phyloP scores from a whole-genome alignment of 2,113 vertebrate species.

The Geococcyx californianus region DNA sequence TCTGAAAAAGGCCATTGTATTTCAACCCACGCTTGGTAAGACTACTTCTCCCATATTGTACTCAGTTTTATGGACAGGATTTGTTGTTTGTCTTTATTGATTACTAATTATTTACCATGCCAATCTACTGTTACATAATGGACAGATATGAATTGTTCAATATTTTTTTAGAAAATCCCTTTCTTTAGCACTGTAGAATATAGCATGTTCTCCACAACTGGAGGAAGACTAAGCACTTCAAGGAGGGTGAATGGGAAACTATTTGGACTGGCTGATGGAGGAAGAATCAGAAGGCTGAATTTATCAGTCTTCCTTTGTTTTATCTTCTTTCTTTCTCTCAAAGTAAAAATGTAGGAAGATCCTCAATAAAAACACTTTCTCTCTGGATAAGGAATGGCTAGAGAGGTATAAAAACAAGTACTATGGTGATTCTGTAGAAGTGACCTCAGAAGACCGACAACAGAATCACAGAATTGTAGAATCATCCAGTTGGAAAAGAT shows the following conservation, averaged over 20 bases:
- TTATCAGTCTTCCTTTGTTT: neutral
- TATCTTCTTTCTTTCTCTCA: neutral
- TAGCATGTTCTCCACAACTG: neutral
- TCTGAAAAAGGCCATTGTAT: neutral
- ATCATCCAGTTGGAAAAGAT: too few relatives aligned
- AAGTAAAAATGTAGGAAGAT: neutral
- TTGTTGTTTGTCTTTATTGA: neutral
- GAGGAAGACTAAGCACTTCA: neutral
- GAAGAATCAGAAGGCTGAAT: neutral
- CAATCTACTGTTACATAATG: neutral
- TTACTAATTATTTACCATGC: neutral
- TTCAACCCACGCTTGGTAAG: neutral
- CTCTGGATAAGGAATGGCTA: neutral
- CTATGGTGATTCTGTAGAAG: neutral
- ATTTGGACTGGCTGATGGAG: neutral
- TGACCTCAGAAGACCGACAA: neutral
- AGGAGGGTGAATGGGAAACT: neutral
- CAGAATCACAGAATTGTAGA: too few relatives aligned
- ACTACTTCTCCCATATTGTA: neutral
- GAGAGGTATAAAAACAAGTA: neutral
- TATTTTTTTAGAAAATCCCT: neutral
- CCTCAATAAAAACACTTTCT: neutral
- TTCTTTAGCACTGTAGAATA: neutral
- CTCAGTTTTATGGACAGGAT: neutral
- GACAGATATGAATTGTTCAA: neutral